A percentile compares a stretch with the other conserved stretches of the same genome.
These are phyloP conservation scores for Euwallacea similis DNA, from an alignment of 1,140 invertebrate species.

Conservation along the genomic window DNA sequence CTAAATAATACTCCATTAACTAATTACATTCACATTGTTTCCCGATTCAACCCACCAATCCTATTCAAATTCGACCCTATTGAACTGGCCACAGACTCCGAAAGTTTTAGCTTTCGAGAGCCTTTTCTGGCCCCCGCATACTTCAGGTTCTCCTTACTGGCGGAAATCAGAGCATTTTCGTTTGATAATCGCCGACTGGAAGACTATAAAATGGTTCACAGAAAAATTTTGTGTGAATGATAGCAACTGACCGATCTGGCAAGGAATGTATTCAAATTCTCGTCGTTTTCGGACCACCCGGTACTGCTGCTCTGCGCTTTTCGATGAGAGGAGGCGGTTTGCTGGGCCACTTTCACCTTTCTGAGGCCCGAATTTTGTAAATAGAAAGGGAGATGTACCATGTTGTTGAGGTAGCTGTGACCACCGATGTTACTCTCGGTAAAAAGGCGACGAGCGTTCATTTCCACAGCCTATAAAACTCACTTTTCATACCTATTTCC, in stretches of 20 bases:
- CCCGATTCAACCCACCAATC: conserved; percentile 51
- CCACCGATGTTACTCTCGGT: conserved; percentile 89
- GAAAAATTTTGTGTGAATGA: neutral
- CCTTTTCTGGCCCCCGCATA: conserved; percentile 56
- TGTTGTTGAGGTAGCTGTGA: conserved; percentile 92
- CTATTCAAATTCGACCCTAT: conserved; percentile 85
- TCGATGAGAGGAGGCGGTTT: conserved; percentile 64
- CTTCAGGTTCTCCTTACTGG: conserved; percentile 70
- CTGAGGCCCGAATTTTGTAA: conserved; percentile 93
- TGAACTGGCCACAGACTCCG: conserved; percentile 87
- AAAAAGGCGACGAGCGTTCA: conserved; percentile 82
- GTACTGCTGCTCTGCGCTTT: conserved; percentile 39
- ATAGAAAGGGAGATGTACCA: conserved; percentile 97
- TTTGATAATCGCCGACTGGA: conserved; percentile 76
- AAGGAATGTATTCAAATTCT: conserved; percentile 53
- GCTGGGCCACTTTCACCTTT: conserved; percentile 83
- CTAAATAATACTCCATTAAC: conserved; percentile 11
- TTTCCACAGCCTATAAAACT: conserved; percentile 79
- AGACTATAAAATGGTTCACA: conserved; percentile 42
- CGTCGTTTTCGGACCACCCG: conserved; percentile 53
- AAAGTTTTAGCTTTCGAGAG: conserved; percentile 73
- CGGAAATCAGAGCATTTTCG: conserved; percentile 74
- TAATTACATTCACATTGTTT: neutral
- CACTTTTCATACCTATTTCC: neutral
- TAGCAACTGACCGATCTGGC: conserved; percentile 46